phyloP scores from a whole-genome alignment of 2,113 vertebrate species.

The Galbula dea region DNA sequence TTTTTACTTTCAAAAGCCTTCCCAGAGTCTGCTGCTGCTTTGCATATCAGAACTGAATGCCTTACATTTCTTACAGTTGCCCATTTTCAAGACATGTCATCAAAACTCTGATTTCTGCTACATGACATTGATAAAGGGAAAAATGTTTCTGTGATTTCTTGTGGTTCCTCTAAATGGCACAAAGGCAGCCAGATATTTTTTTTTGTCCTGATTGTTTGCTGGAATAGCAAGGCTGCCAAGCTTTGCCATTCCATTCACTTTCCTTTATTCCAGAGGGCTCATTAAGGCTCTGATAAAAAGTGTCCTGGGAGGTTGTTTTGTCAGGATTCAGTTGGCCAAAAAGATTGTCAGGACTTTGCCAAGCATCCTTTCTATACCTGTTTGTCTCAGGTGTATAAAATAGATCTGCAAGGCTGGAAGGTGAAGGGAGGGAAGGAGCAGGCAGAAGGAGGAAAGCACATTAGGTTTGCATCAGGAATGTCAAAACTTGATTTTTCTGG shows the following conservation, averaged over 20 bases:
- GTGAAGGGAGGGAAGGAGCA: neutral
- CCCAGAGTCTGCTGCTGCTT: conserved; percentile 31
- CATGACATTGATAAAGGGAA: conserved; percentile 12
- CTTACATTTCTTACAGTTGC: conserved; percentile 37
- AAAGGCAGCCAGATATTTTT: neutral
- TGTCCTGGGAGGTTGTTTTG: neutral
- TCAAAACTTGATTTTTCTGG: neutral
- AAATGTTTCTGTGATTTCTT: conserved; percentile 25
- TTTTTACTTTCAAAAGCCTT: conserved; percentile 10
- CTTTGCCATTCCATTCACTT: neutral
- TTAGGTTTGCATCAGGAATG: neutral
- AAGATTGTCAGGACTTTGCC: neutral
- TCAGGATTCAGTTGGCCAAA: neutral
- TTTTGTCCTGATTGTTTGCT: conserved; percentile 3
- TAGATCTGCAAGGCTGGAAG: neutral
- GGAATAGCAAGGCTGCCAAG: neutral
- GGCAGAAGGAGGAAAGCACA: neutral
- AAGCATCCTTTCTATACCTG: neutral
- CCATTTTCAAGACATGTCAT: conserved; percentile 46
- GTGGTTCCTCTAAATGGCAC: neutral
- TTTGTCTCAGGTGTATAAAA: neutral
- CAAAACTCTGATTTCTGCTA: conserved; percentile 25
- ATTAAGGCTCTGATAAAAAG: neutral
- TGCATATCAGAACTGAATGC: conserved; percentile 52
- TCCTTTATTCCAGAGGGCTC: neutral